These are phyloP conservation scores for Erpetoichthys calabaricus DNA, from an alignment of 2,797 vertebrate species.

Conservation along the genomic window DNA sequence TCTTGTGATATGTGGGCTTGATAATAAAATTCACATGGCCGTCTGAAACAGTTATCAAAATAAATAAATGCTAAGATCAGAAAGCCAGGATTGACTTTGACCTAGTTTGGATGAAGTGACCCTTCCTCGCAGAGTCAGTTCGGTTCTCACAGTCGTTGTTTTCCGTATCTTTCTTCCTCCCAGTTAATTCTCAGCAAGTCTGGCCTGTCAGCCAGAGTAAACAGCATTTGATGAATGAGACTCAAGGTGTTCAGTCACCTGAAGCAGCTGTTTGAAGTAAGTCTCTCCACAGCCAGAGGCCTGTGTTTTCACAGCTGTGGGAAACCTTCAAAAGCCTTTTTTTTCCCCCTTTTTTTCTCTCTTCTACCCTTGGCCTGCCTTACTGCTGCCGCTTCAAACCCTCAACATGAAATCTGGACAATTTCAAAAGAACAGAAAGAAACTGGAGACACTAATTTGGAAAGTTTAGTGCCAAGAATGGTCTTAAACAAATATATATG, in stretches of 20 bases:
- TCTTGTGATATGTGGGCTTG: too few relatives aligned
- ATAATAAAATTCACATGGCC: too few relatives aligned
- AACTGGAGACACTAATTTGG: constrained; percentile 63
- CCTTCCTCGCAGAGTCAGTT: neutral
- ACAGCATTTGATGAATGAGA: constrained; percentile 83
- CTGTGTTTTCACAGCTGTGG: constrained; percentile 82
- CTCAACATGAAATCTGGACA: constrained; percentile 59
- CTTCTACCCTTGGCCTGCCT: constrained; percentile 44
- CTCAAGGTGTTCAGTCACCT: constrained; percentile 92
- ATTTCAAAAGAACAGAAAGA: constrained; percentile 58
- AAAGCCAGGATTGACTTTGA: neutral
- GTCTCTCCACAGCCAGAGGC: constrained; percentile 54
- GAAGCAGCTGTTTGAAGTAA: constrained; percentile 72
- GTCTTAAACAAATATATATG: constrained; percentile 67
- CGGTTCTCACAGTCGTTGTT: constrained; percentile 48
- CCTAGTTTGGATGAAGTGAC: neutral
- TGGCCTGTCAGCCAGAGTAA: constrained; percentile 71
- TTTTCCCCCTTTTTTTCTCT: constrained; percentile 1
- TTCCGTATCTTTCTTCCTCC: constrained; percentile 60
- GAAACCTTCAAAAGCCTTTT: constrained; percentile 61
- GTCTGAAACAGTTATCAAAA: too few relatives aligned
- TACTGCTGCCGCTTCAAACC: constrained; percentile 55
- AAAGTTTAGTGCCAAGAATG: constrained; percentile 60
- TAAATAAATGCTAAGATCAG: too few relatives aligned
- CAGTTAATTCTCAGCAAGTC: constrained; percentile 65